Percentiles rank a stretch among this genome's conserved stretches.
Conservation (phyloP, 1,140 invertebrate species). For the Lutraria rhynchaena region DNA sequence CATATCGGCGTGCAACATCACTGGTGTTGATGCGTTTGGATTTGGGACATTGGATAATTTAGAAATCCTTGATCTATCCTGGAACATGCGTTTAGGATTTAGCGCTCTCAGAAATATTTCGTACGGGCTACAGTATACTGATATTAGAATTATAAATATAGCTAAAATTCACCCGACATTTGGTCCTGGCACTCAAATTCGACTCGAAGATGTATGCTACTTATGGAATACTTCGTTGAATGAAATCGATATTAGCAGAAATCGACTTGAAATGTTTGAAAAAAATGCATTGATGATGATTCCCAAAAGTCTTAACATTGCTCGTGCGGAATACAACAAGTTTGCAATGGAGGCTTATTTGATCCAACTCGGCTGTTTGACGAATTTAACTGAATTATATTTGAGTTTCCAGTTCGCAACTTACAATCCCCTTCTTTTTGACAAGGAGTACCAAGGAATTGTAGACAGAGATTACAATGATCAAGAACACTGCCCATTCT, state of each 20-base stretch:
- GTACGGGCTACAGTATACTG: conserved; percentile 45
- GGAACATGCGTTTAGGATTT: conserved; percentile 46
- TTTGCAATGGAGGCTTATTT: conserved; percentile 39
- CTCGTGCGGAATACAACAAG: conserved; percentile 26
- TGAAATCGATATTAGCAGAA: conserved; percentile 1
- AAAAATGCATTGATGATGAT: conserved; percentile 37
- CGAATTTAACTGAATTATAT: conserved; percentile 3
- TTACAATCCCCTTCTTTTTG: background rate
- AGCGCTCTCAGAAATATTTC: conserved; percentile 17
- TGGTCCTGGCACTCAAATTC: conserved; percentile 19
- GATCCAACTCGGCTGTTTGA: conserved; percentile 1
- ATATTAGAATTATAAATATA: conserved; percentile 23
- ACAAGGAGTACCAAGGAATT: background rate
- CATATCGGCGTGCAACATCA: conserved; percentile 48
- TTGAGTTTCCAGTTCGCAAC: background rate
- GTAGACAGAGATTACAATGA: background rate
- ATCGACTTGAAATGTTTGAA: conserved; percentile 8
- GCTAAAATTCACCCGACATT: conserved; percentile 23
- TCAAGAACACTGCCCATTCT: conserved; percentile 17
- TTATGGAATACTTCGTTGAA: conserved; percentile 48
- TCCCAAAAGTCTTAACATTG: conserved; percentile 29
- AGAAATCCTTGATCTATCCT: conserved; percentile 48
- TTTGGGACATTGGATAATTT: conserved; percentile 22
- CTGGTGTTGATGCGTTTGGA: conserved; percentile 12
- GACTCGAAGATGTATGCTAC: conserved; percentile 12